A percentile compares a stretch with the other conserved stretches of the same genome.
Evolutionary conservation across 1,140 invertebrate species (phyloP).

Genomic region (Tetragnatha versicolor): DNA sequence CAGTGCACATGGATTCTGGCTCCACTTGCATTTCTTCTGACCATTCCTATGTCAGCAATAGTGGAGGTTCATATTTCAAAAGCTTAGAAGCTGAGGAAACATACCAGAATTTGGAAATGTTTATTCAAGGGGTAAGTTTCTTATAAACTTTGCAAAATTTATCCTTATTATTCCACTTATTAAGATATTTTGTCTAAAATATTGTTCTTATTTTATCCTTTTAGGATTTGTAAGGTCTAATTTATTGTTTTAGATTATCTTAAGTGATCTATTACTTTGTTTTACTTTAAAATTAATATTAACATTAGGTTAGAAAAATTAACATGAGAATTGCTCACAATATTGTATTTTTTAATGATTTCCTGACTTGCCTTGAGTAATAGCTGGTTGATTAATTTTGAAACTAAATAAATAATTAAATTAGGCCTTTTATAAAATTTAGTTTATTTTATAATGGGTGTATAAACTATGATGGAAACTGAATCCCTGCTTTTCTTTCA

Average conservation of each 20-base stretch:
- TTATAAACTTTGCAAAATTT: background rate
- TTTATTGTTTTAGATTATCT: too few species aligned
- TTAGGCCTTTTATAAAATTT: too few species aligned
- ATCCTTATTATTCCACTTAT: background rate
- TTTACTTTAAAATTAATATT: too few species aligned
- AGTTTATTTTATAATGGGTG: background rate
- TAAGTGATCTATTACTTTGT: too few species aligned
- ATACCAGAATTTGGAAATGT: slow-evolving; percentile 39
- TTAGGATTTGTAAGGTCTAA: too few species aligned
- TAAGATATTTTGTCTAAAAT: background rate
- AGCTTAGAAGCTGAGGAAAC: slow-evolving; percentile 37
- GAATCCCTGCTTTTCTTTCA: slow-evolving; percentile 2
- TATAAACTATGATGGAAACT: background rate
- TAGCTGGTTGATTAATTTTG: too few species aligned
- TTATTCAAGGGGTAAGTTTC: slow-evolving; percentile 22
- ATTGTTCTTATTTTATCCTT: too few species aligned
- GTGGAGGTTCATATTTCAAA: background rate
- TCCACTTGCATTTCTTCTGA: slow-evolving; percentile 43
- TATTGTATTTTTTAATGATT: too few species aligned
- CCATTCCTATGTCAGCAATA: slow-evolving; percentile 28
- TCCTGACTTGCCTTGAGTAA: too few species aligned
- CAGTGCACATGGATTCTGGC: slow-evolving; percentile 41
- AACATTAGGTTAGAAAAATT: too few species aligned
- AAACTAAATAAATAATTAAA: too few species aligned
- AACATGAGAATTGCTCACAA: too few species aligned